Conservation (phyloP, 2,888 invertebrate genomes). For the Callosobruchus maculatus region DNA sequence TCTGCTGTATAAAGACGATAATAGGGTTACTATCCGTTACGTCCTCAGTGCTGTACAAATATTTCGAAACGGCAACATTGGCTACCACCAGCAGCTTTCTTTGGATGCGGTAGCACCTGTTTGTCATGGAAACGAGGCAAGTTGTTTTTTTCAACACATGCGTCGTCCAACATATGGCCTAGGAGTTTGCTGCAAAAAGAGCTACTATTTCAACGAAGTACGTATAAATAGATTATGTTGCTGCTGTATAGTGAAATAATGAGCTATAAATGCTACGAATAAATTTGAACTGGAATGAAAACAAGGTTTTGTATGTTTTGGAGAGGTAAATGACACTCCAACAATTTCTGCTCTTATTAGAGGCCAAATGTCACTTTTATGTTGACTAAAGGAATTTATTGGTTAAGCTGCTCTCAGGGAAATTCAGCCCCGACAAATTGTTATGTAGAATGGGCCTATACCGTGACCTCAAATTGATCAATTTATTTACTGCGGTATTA, state of each 20-base stretch:
- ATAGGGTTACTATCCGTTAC: no score
- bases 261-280: neutral
- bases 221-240: neutral
- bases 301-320: neutral
- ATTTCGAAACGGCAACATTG: no score
- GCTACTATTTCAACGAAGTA: neutral
- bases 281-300: neutral
- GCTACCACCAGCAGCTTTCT: neutral
- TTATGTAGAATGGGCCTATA: no score
- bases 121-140: neutral
- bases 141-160: neutral
- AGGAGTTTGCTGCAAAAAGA: neutral
- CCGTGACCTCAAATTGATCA: no score
- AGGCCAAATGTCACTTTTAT: neutral
- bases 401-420: no score
- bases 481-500: no score
- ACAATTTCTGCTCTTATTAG: neutral
- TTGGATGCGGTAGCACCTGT: neutral
- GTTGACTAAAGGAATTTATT: no score
- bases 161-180: neutral
- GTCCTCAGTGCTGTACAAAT: no score
- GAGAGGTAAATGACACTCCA: neutral
- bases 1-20: no score
- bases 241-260: neutral
- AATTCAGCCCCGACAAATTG: no score